phyloP scores from a whole-genome alignment of 92 coral and sea anemone genomes.

The Siderastrea siderea region DNA sequence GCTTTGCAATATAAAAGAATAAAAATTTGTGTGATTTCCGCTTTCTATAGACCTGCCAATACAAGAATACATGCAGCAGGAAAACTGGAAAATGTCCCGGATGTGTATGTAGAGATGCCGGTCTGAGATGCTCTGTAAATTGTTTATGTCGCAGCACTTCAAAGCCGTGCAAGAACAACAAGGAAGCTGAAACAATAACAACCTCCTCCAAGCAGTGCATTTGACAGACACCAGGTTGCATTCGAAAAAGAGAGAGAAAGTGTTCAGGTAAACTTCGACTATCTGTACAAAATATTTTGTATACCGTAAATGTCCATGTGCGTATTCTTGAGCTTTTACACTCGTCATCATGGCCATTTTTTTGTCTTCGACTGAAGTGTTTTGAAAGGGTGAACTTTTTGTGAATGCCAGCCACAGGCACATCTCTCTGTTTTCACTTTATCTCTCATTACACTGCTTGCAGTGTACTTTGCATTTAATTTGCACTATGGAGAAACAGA shows the following conservation, averaged over 20 bases:
- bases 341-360: background rate
- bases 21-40: background rate
- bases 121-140: slow-evolving; percentile 14
- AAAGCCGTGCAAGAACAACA: slow-evolving; percentile 20
- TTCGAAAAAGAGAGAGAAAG: slow-evolving; percentile 27
- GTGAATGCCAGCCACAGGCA: too few relatives aligned
- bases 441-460: too few relatives aligned
- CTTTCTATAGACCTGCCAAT: too few relatives aligned
- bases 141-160: slow-evolving; percentile 18
- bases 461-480: too few relatives aligned
- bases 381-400: too few relatives aligned
- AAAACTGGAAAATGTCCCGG: slow-evolving; percentile 6
- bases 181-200: slow-evolving; percentile 16
- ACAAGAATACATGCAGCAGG: background rate
- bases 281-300: too few relatives aligned
- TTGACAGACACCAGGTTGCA: slow-evolving; percentile 17
- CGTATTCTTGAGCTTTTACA: slow-evolving; percentile 7
- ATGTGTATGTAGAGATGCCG: slow-evolving; percentile 18
- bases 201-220: slow-evolving; percentile 26
- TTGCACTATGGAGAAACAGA: too few relatives aligned
- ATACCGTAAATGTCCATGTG: background rate
- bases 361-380: background rate
- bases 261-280: slow-evolving; percentile 14
- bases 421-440: too few relatives aligned
- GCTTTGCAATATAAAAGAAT: background rate